Base-by-base conservation (phyloP, 2,113 vertebrate species). In the Coregonus clupeaformis region DNA sequence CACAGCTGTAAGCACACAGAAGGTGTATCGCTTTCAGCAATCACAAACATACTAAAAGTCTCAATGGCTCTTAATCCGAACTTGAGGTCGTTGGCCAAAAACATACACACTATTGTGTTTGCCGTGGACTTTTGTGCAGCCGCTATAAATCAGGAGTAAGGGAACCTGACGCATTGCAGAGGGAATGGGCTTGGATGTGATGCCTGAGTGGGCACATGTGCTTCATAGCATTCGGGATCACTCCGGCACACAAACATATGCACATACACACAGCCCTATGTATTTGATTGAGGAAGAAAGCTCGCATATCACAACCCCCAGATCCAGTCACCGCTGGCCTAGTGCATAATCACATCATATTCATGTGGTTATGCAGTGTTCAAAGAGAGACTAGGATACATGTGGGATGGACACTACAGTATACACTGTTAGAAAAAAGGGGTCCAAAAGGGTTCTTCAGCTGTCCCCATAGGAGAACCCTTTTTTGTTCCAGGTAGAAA, bases 131-230 rank as follows among this genome's bases (percentile, higher is more conserved):
- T n/a, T n/a, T n/a, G n/a, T n/a, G n/a, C n/a, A n/a, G n/a, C n/a
- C n/a, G n/a, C n/a, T n/a, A n/a, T n/a, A n/a, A n/a, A n/a, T 73
- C 36, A 52, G 66, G 75, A 65, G 80, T 72, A 57, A 70, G 69
- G 68, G 69, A 68, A 80, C 74, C 75, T 82, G 84, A 84, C 60
- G 71, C 82, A 80, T 57, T 85, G 82, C 82, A 79, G 85, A 73
- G 77, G 42, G 67, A 72, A 65, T 4, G 9, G 76, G 24, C 64
- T 69, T 60, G 68, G 63, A 80, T 69, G 55, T 73, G 76, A 4
- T 16, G 74, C 24, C 59, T 59, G 45, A 63, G 66, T 68, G 36
- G 57, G 62, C 55, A 32, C 81, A 65, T 45, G 59, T 71, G 22
- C 27, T 55, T 63, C 42, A 42, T 7, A 42, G 7, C 36, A 42